These are phyloP conservation scores for Corythaeola cristata DNA, from an alignment of 2,113 vertebrate genomes.

Conservation along the genomic window DNA sequence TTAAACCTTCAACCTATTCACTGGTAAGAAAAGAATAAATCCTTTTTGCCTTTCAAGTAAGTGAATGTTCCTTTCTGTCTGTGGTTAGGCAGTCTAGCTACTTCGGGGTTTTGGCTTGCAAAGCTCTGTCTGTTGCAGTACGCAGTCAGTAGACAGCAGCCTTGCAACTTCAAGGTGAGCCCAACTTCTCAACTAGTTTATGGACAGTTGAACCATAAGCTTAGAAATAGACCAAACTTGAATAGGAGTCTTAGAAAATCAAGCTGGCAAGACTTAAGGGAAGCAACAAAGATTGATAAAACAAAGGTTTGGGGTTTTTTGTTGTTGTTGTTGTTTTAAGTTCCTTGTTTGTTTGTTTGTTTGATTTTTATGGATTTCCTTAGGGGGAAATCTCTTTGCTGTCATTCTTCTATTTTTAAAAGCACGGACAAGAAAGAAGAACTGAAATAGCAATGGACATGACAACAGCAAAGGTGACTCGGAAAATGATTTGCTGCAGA, in stretches of 20 bases:
- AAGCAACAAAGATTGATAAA: background rate
- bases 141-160: background rate
- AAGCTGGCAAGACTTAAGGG: background rate
- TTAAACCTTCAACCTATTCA: background rate
- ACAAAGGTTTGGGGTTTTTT: background rate
- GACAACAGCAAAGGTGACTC: background rate
- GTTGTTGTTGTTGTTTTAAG: background rate
- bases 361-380: background rate
- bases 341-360: too few relatives aligned
- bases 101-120: background rate
- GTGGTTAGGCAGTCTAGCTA: background rate
- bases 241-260: background rate
- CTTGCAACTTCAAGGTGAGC: background rate
- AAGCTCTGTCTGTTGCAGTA: background rate
- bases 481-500: background rate
- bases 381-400: background rate
- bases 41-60: background rate
- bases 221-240: background rate
- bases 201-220: background rate
- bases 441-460: background rate
- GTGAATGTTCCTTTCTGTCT: background rate
- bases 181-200: background rate
- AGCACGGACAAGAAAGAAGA: background rate
- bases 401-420: background rate
- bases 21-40: background rate